phyloP scores from a whole-genome alignment of 2,797 vertebrate species.

The Catharus ustulatus region DNA sequence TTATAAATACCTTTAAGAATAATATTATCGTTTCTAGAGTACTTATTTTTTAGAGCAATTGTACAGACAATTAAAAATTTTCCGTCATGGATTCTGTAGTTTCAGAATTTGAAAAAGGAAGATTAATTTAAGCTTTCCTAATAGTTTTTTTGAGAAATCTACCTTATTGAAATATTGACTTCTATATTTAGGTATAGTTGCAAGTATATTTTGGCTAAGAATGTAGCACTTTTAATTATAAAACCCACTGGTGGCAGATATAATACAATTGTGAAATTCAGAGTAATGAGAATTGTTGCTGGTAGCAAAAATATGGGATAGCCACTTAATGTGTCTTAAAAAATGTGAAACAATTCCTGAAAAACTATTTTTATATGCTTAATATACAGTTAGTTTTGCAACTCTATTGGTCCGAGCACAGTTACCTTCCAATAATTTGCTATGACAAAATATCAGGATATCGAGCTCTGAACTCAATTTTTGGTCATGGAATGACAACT shows the following conservation, averaged over 20 bases:
- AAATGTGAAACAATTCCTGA: neutral
- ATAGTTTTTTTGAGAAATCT: neutral
- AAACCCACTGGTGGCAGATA: neutral
- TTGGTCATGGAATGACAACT: neutral
- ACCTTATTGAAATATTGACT: neutral
- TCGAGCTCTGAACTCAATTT: neutral
- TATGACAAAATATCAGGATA: neutral
- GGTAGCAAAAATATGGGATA: neutral
- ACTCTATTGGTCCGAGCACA: neutral
- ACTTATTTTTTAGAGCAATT: neutral
- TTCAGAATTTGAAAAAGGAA: neutral
- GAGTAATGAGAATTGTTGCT: neutral
- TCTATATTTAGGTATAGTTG: neutral
- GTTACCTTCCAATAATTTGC: neutral
- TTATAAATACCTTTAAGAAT: neutral
- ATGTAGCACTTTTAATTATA: neutral
- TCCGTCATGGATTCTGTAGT: neutral
- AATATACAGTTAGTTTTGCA: neutral
- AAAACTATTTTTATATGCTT: neutral
- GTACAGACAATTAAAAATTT: neutral
- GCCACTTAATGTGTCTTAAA: neutral
- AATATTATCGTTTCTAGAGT: neutral
- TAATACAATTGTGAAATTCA: neutral
- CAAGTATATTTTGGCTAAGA: neutral
- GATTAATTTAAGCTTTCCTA: neutral